Conservation (phyloP, 2,888 invertebrate genomes). For the Campoletis raptor region DNA sequence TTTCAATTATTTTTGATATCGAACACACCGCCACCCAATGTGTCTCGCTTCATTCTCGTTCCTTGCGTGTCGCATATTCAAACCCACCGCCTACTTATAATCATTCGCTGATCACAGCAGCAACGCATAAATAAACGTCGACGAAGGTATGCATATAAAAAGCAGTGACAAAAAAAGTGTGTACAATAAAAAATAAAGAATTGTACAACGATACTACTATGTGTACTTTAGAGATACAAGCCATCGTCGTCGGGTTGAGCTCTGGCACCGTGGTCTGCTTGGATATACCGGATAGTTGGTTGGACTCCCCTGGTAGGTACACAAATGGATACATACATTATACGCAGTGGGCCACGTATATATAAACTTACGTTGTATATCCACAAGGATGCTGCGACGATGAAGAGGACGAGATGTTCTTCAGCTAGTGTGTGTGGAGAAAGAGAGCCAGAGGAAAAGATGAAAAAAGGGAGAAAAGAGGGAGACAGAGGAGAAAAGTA, state of each 20-base stretch:
- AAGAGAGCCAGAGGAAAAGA: not conserved
- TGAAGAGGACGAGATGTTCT: conserved; percentile 46
- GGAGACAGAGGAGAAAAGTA: conserved; percentile 28
- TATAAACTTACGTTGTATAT: conserved; percentile 61
- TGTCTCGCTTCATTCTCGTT: conserved; percentile 53
- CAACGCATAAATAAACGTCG: conserved; percentile 14
- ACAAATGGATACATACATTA: conserved; percentile 71
- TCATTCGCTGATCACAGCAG: conserved; percentile 46
- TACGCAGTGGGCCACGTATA: conserved; percentile 67
- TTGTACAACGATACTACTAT: conserved; percentile 42
- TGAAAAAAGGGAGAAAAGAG: conserved; percentile 19
- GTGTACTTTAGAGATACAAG: conserved; percentile 42
- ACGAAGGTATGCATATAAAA: conserved; percentile 35
- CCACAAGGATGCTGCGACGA: conserved; percentile 58
- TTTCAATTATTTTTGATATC: conserved; percentile 79
- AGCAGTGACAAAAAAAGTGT: not conserved
- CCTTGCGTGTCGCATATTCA: conserved; percentile 48
- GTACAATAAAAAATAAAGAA: conserved; percentile 16
- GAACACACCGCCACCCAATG: conserved; percentile 71
- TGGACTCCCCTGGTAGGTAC: conserved; percentile 64
- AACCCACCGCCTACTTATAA: conserved; percentile 55
- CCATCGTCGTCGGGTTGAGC: conserved; percentile 34
- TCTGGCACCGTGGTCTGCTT: conserved; percentile 43
- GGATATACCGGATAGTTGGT: conserved; percentile 53
- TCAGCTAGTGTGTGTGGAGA: not conserved